Evolutionary conservation across 2,888 invertebrate genomes (phyloP), one percentile per base, ranked within the genome.

Genomic region (Agrilus cyanescens): DNA sequence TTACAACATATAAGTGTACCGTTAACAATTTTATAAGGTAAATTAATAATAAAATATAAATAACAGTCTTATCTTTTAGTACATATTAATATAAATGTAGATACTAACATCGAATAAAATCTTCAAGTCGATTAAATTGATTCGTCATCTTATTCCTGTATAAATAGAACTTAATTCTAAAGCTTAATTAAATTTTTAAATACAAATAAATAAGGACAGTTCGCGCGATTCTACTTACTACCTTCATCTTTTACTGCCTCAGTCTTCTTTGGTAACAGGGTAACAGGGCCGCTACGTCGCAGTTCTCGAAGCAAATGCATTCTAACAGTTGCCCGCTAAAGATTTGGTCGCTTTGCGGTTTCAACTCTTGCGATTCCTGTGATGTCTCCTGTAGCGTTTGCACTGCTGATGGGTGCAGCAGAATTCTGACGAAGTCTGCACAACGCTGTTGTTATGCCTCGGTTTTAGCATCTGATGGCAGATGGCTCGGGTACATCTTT

Each of bases 401-500:
- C 55, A 63, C 63, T 78, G 77, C 48, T 68, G 66, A 37, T 61
- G 62, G 47, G 70, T 70, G 65, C 78, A 80, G 65, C 76, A 77
- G 51, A 74, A 73, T 63, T 76, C 78, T 38, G 62, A 59, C 50
- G 57, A 62, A 6, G 35, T 36, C 6, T 43, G 35, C 15, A 39
- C 38, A 5, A 20, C 20, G 20, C 20, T 20, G 36, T 46, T 39
- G 29, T 64, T 64, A 48, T 58, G 66, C 57, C 60, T 65, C 58
- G 63, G 67, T 52, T 60, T 63, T 44, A 59, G 65, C 58, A 64
- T 68, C 50, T 70, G 71, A 50, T 73, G 76, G 65, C 85, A 85
- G 48, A 80, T 73, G 32, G 78, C 74, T 45, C 79, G 75, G n/a
- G 81, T 78, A 65, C 87, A 86, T n/a, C 81, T 77, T 59, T 85